phyloP scores from a whole-genome alignment of 2,888 invertebrate genomes.

The Allacma fusca region DNA sequence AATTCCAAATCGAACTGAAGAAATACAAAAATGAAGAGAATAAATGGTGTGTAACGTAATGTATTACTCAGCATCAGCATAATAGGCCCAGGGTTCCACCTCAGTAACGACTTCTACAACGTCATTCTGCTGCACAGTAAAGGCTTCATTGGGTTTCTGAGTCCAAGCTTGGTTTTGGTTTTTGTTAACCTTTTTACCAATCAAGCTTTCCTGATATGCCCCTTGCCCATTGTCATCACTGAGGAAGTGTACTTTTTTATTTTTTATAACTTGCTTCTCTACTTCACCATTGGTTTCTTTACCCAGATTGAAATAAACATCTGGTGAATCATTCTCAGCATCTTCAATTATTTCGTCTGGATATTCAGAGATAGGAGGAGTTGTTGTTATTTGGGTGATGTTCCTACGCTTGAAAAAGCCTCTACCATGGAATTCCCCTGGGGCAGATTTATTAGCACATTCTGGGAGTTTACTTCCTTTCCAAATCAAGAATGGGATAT shows the following conservation, averaged over 20 bases:
- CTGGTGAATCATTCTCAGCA: not conserved
- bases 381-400: not conserved
- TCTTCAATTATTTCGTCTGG: not conserved
- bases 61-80: not conserved
- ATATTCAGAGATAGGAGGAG: not conserved
- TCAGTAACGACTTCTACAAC: not conserved
- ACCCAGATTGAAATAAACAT: not conserved
- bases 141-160: slow-evolving; percentile 13
- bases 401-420: not conserved
- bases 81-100: not conserved
- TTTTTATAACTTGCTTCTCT: not conserved
- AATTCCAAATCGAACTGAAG: no score
- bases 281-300: not conserved
- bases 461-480: not conserved
- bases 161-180: not conserved
- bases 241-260: not conserved
- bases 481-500: slow-evolving; percentile 21
- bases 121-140: not conserved
- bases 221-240: slow-evolving; percentile 5
- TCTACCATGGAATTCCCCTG: no score
- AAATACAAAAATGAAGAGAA: no score
- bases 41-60: not conserved
- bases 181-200: not conserved
- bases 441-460: no score
- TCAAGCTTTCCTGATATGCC: not conserved